Evolutionary conservation across 2,113 vertebrate species (phyloP), one percentile per base, ranked within the genome.

Genomic region (Suncus etruscus): DNA sequence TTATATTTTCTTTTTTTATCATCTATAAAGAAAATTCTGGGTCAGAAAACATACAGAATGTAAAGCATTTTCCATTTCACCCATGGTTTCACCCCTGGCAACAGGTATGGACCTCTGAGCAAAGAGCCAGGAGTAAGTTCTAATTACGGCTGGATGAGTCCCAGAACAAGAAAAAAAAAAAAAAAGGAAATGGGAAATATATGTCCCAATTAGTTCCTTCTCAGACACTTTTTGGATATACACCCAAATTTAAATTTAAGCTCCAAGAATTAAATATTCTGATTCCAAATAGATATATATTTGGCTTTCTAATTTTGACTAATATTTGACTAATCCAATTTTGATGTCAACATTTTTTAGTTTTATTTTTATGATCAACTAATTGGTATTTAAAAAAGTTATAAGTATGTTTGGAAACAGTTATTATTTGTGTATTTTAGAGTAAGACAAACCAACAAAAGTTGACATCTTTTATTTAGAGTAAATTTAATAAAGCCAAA

Each of bases 361-460:
- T 66, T 73, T 89, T 87, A 92, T 87, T 87, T 87, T 89, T 79
- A 54, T 82, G 27, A 39, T 3, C 51, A 24, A 81, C 22, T 29
- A 88, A 76, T 24, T 32, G 11, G 32, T 29, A 79, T 82, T 85
- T 91, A 73, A 90, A 73, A 45, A 93, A 76, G 1, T 73, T 74
- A 51, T 45, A 61, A 14, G 66, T 51, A n/a, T 8, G 72, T 78
- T 87, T 79, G 15, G 86, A 89, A 84, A 47, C 50, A 89, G 50
- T 45, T 47, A 12, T 1, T 16, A 32, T 68, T 72, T 47, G 1
- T 51, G 65, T 61, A 69, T 15, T 75, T 77, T n/a, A 68, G 80
- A 86, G 47, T 9, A 15, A 47, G 8, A 47, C 24, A 74, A 47
- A 11, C 22, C 79, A 65, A 29, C 8, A 27, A 76, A 70, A 69